Evolutionary conservation across 2,113 vertebrate species (phyloP).

Genomic region (Anarhynchus alexandrinus): DNA sequence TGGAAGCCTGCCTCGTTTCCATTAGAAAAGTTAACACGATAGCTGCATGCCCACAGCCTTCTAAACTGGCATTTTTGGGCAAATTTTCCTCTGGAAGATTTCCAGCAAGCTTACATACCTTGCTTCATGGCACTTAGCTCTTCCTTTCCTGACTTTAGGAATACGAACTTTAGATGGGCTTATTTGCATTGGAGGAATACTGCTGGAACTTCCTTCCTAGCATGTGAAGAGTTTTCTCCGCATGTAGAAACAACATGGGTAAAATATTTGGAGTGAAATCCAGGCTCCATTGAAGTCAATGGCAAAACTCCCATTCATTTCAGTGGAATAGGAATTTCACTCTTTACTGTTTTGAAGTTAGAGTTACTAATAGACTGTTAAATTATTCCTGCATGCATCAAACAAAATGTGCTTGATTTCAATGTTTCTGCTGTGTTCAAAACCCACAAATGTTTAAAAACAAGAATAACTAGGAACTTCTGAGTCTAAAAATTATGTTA

Average conservation of each 20-base stretch:
- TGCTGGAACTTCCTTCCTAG: background rate
- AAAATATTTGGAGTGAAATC: slow-evolving; percentile 41
- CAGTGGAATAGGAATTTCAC: slow-evolving; percentile 39
- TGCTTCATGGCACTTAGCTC: background rate
- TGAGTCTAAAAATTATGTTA: background rate
- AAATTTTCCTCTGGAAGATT: background rate
- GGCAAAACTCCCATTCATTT: slow-evolving; percentile 49
- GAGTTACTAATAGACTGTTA: slow-evolving; percentile 51
- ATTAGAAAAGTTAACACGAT: background rate
- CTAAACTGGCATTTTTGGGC: background rate
- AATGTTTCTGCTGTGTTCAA: slow-evolving; percentile 8
- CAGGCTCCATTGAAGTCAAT: slow-evolving; percentile 35
- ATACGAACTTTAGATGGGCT: background rate
- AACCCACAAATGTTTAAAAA: slow-evolving; percentile 28
- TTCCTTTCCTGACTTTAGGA: background rate
- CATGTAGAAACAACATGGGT: slow-evolving; percentile 4
- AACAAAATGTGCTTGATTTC: slow-evolving; percentile 6
- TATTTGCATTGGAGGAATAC: background rate
- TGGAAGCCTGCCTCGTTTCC: background rate
- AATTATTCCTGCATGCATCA: slow-evolving; percentile 16
- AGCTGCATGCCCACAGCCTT: background rate
- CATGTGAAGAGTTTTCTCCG: slow-evolving; percentile 16
- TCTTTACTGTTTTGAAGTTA: slow-evolving; percentile 55
- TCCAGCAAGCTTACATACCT: background rate
- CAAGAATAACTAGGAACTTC: background rate